A percentile compares a stretch with the other conserved stretches of the same genome.
phyloP scores from a whole-genome alignment of 2,797 vertebrate species.

The Sebastes oblongus region DNA sequence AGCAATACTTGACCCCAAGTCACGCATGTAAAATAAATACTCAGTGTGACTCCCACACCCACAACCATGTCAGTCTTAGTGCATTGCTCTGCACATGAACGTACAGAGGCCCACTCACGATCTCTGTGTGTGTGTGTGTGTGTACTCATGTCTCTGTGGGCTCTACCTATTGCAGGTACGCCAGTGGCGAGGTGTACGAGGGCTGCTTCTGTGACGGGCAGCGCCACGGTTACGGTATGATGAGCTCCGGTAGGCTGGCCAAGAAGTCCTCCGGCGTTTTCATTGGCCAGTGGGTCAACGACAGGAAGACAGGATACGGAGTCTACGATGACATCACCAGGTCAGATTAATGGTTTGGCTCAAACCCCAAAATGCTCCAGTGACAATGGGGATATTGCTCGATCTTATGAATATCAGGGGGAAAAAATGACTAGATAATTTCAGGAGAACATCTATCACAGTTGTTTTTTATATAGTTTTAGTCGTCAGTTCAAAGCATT shows the following conservation, averaged over 20 bases:
- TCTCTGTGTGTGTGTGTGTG: not conserved
- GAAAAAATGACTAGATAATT: not conserved
- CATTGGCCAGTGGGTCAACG: slow-evolving; percentile 93
- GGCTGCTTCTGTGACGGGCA: slow-evolving; percentile 93
- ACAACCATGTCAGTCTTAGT: not conserved
- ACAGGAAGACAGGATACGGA: slow-evolving; percentile 94
- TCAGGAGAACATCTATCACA: not conserved
- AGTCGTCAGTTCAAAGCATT: not conserved
- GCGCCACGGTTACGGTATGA: slow-evolving; percentile 93
- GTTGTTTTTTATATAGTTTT: not conserved
- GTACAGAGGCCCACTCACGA: not conserved
- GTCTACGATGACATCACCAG: slow-evolving; percentile 96
- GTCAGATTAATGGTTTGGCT: slow-evolving; percentile 62
- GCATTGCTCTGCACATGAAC: not conserved
- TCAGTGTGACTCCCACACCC: not conserved
- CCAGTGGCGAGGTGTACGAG: slow-evolving; percentile 93
- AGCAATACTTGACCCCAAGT: not conserved
- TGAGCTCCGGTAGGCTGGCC: slow-evolving; percentile 90
- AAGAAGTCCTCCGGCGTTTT: slow-evolving; percentile 92
- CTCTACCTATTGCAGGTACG: slow-evolving; percentile 31
- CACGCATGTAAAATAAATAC: not conserved
- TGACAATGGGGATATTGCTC: not conserved
- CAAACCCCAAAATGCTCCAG: not conserved
- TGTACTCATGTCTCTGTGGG: not conserved
- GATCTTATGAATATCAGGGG: not conserved